Conservation (phyloP, 2,113 vertebrate species). For the Oreotrochilus melanogaster region DNA sequence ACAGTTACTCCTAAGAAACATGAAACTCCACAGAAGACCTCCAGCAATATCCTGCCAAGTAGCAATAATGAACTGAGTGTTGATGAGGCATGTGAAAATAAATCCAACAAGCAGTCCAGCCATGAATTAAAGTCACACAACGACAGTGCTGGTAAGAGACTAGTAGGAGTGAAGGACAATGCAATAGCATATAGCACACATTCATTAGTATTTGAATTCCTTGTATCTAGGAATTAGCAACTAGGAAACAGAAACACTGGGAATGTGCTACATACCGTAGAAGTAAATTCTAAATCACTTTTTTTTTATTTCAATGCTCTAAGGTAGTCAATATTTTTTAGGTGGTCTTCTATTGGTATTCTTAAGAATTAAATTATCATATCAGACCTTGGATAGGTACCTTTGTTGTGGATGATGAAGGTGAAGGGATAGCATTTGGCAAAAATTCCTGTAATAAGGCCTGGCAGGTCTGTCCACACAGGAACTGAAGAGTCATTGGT, state of each 20-base stretch:
- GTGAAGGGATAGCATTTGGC: background rate
- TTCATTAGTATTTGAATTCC: background rate
- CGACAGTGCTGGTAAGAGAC: slow-evolving; percentile 79
- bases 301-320: background rate
- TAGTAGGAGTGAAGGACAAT: background rate
- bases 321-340: background rate
- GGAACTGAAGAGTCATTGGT: background rate
- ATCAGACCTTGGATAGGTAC: background rate
- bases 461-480: background rate
- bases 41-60: background rate
- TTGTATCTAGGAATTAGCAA: background rate
- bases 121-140: slow-evolving; percentile 32
- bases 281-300: background rate
- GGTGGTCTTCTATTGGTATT: background rate
- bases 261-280: background rate
- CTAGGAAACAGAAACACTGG: background rate
- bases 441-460: background rate
- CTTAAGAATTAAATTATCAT: background rate
- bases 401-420: background rate
- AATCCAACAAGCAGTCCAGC: slow-evolving; percentile 8
- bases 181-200: background rate
- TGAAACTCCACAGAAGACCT: slow-evolving; percentile 3
- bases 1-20: background rate
- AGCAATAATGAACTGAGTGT: background rate
- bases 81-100: slow-evolving; percentile 1